Base-by-base conservation (phyloP, 2,797 vertebrate species). In the Paratrypauchen microcephalus region DNA sequence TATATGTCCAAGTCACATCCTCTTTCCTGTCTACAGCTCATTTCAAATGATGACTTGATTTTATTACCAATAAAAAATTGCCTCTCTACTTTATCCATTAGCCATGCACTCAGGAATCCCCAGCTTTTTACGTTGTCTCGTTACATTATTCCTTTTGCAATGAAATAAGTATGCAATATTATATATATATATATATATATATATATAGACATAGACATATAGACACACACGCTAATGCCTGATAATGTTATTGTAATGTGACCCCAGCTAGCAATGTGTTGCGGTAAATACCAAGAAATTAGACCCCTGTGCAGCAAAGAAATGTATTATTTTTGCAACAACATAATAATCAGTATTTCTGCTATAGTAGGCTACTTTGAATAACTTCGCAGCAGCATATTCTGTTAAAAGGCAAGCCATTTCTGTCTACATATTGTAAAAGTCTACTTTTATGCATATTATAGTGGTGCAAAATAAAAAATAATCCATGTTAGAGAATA, bases 1-100 rank as follows among this genome's bases (percentile, higher is more conserved):
- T 41, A 2, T 36, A 12, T 13, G 11, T 41, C 39, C 3, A 15
- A 45, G 13, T 45, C 41, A 15, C 41, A 13, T 13, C 41, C 41
- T 45, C 41, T 45, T 41, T 41, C 41, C 41, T 13, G 3, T 13
- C 15, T 5, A 45, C 41, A 45, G 47, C 5, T 47, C 47, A 5
- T 5, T 48, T 16, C 47, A 48, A 19, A 48, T 18, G 5, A 19
- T 48, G 16, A 59, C 16, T 18, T 19, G 7, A 41, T 16, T 62
- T 62, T 62, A 62, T 15, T 23, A 13, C 32, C 60, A 41, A 23
- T 62, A 62, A 62, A 62, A n/a, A 9, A 59, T n/a, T n/a, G 30
- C 18, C 57, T 59, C 57, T 59, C 57, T 16, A 3, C 57, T 59
- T 28, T 28, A 13, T 41, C 60, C 60, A 62, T 62, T 62, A 62